phyloP scores from a whole-genome alignment of 2,113 vertebrate genomes.

The Tilapia sparmanii region DNA sequence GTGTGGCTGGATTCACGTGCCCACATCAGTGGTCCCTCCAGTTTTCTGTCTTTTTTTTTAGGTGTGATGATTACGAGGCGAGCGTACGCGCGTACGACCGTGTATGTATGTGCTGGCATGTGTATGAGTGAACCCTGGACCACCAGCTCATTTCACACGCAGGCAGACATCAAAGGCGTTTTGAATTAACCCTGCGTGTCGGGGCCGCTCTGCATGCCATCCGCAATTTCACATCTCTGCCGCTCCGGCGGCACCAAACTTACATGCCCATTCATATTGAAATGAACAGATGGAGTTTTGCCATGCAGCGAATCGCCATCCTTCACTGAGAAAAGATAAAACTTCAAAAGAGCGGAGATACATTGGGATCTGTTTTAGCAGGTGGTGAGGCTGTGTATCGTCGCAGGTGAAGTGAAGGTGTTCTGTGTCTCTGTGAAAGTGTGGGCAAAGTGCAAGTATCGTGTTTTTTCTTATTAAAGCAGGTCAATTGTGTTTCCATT shows the following conservation, averaged over 20 bases:
- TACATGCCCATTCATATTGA: constrained; percentile 71
- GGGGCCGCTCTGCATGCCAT: constrained; percentile 58
- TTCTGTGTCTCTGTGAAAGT: constrained; percentile 47
- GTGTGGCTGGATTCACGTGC: neutral
- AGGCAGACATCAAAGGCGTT: constrained; percentile 71
- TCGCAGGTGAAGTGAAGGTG: constrained; percentile 18
- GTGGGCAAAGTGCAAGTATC: constrained; percentile 31
- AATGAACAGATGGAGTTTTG: constrained; percentile 67
- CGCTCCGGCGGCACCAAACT: constrained; percentile 53
- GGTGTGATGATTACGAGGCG: neutral
- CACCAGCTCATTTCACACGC: constrained; percentile 73
- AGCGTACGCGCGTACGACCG: neutral
- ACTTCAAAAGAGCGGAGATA: constrained; percentile 67
- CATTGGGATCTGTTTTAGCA: constrained; percentile 41
- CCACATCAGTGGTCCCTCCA: neutral
- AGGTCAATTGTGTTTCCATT: constrained; percentile 53
- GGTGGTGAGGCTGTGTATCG: neutral
- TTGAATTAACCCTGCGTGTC: constrained; percentile 70
- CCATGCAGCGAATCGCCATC: constrained; percentile 49
- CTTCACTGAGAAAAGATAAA: constrained; percentile 58
- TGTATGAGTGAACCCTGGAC: constrained; percentile 56
- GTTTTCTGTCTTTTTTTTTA: neutral
- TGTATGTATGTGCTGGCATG: neutral
- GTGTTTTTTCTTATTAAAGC: constrained; percentile 49
- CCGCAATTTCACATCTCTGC: constrained; percentile 66